Conservation (phyloP, 2,888 invertebrate genomes). For the Clunio marinus region DNA sequence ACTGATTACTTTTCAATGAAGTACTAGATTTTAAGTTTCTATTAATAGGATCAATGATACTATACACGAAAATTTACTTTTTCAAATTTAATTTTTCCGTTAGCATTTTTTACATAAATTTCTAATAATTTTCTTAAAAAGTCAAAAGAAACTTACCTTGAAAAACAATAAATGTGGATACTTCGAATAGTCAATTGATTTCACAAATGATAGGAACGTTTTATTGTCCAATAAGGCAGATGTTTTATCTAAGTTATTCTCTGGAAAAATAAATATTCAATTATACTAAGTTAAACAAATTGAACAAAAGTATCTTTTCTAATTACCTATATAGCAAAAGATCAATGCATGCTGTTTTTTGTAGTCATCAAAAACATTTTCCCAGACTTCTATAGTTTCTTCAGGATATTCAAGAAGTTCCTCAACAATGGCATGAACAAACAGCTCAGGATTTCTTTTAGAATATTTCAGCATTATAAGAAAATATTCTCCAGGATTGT, state of each 20-base stretch:
- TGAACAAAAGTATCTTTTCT: no score
- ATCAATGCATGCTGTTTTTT: background rate
- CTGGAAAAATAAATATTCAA: no score
- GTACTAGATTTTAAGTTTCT: no score
- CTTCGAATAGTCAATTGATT: background rate
- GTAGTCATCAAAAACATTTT: background rate
- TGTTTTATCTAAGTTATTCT: background rate
- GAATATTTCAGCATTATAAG: background rate
- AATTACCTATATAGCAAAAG: background rate
- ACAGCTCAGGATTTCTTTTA: background rate
- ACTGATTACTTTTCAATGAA: background rate
- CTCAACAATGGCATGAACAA: background rate
- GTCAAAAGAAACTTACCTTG: background rate
- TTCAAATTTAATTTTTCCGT: no score
- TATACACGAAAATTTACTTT: no score
- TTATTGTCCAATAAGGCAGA: no score
- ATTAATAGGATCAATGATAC: no score
- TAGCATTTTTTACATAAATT: background rate
- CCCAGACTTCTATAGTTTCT: background rate
- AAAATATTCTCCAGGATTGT: background rate
- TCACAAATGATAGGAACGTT: background rate
- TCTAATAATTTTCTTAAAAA: background rate
- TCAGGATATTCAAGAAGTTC: background rate
- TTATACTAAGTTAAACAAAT: no score
- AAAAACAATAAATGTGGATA: background rate